A percentile compares a stretch with the other conserved stretches of the same genome.
phyloP scores from a whole-genome alignment of 1,140 invertebrate genomes.

The Dendroctonus ponderosae region DNA sequence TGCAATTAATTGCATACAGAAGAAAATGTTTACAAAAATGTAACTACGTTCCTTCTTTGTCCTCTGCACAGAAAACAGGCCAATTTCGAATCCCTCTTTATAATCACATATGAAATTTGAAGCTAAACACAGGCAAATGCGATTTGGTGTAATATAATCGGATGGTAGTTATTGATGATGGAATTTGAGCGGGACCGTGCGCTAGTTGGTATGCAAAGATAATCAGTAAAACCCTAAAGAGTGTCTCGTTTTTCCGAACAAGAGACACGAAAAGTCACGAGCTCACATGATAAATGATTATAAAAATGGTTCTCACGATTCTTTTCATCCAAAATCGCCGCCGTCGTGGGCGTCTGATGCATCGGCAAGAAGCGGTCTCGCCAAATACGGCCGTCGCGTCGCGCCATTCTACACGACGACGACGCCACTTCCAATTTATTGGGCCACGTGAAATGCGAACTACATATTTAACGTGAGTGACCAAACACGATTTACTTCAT shows the following conservation, averaged over 20 bases:
- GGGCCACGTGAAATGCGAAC: constrained; percentile 23
- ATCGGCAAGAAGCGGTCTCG: constrained; percentile 24
- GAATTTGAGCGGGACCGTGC: too few species aligned
- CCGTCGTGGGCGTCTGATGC: constrained; percentile 24
- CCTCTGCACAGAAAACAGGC: too few species aligned
- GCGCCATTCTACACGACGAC: constrained; percentile 14
- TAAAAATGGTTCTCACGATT: constrained; percentile 30
- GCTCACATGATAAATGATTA: constrained; percentile 3
- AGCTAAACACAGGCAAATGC: too few species aligned
- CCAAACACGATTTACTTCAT: constrained; percentile 9
- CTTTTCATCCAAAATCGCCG: constrained; percentile 13
- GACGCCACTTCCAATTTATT: constrained; percentile 26
- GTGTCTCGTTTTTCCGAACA: too few species aligned
- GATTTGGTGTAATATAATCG: background rate
- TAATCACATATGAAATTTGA: too few species aligned
- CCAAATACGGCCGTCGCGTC: constrained; percentile 20
- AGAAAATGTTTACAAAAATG: too few species aligned
- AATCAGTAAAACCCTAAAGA: too few species aligned
- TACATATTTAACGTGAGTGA: constrained; percentile 11
- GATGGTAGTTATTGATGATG: background rate
- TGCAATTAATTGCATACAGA: too few species aligned
- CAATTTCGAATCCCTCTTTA: too few species aligned
- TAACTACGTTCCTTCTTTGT: too few species aligned
- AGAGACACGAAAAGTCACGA: too few species aligned
- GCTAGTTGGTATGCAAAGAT: too few species aligned